Base-by-base conservation (phyloP, 2,113 vertebrate genomes). In the Pelodiscus sinensis region DNA sequence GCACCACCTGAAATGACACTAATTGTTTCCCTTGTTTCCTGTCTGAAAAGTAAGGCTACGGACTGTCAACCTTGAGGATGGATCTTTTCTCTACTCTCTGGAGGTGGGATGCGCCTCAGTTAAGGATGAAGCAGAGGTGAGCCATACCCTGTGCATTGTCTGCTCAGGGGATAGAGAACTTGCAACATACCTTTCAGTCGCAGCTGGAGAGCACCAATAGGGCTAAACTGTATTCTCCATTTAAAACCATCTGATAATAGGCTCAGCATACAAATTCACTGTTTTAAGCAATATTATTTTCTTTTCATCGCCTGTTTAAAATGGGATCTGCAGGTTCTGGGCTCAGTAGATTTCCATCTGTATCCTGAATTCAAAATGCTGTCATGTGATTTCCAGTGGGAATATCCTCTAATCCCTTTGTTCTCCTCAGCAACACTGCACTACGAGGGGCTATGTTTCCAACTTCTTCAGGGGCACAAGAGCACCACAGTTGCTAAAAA, bases 211-310 rank as follows among this genome's bases (percentile, higher is more conserved):
- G 21, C 44, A 77, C 6, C 73, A 77, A 15, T 4, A 95, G n/a
- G 78, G 73, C 73, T 89, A 91, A 94, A 92, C 58, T 91, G 68
- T 88, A 90, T 90, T 94, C 95, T 92, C 81, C 68, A 85, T 89
- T 93, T 94, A 93, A 81, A 90, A 51, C 82, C 60, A 92, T 80
- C 90, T 92, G 87, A 95, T 91, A 85, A 93, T 94, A 92, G 35
- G 56, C 75, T 82, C 51, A 9, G 9, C 78, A 94, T 92, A 68
- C 87, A 94, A 94, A 77, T 27, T 81, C 60, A 50, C 54, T n/a
- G 15, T 57, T 44, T 44, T 44, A 44, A 90, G 93, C 71, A 95
- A 94, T 2, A 0, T 50, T 21, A 54, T 80, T 85, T 93, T 92
- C 81, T 56, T 91, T 89, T 91, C 90, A 73, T 92, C 82, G 51